phyloP scores from a whole-genome alignment of 2,797 vertebrate species.

The Chelmon rostratus region DNA sequence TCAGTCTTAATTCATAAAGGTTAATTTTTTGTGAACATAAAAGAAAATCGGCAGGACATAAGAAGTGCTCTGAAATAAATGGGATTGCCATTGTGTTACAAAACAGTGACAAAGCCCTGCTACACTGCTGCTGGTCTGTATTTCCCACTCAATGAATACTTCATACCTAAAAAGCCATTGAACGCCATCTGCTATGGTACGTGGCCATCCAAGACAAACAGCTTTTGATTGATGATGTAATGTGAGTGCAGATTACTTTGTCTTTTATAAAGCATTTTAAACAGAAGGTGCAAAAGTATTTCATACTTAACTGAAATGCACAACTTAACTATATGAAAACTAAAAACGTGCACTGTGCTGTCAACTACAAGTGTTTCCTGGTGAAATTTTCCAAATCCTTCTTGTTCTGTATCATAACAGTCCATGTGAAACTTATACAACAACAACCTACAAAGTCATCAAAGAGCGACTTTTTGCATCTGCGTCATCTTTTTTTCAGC shows the following conservation, averaged over 20 bases:
- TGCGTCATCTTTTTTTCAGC: background rate
- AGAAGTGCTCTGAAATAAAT: background rate
- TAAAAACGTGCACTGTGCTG: too few species aligned
- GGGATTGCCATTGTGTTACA: background rate
- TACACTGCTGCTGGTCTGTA: background rate
- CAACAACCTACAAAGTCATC: background rate
- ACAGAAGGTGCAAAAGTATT: background rate
- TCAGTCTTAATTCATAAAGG: background rate
- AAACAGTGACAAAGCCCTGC: background rate
- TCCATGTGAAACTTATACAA: background rate
- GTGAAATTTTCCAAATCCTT: background rate
- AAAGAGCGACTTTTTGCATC: background rate
- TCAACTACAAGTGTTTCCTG: background rate
- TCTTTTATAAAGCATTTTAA: background rate
- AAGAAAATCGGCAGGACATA: too few species aligned
- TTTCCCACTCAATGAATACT: too few species aligned
- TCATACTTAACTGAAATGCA: background rate
- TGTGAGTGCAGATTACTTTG: background rate
- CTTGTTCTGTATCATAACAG: background rate
- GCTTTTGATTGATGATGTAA: background rate
- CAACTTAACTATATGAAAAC: background rate
- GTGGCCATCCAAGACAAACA: background rate
- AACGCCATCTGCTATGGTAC: too few species aligned
- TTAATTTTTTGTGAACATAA: too few species aligned
- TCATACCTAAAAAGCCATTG: too few species aligned